Conservation (phyloP, 1,140 invertebrate genomes). For the Drosophila kohkoa region DNA sequence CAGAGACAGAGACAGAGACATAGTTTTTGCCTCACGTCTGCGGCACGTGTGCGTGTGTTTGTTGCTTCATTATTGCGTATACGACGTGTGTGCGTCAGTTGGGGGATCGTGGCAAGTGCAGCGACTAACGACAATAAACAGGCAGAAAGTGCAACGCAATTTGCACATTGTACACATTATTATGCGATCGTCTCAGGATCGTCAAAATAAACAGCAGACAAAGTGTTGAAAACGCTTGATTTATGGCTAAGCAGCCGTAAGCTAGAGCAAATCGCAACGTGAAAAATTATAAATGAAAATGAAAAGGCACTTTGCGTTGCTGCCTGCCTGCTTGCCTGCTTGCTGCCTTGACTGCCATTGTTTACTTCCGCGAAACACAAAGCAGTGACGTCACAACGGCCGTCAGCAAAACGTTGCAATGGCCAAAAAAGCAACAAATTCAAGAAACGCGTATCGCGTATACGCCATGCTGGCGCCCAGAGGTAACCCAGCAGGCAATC, state of each 20-base stretch:
- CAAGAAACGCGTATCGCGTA: slow-evolving; percentile 39
- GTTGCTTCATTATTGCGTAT: slow-evolving; percentile 38
- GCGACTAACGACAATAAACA: not conserved
- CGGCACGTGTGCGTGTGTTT: slow-evolving; percentile 63
- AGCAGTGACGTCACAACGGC: slow-evolving; percentile 66
- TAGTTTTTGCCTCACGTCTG: slow-evolving; percentile 6
- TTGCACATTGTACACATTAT: slow-evolving; percentile 40
- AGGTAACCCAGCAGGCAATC: slow-evolving; percentile 37
- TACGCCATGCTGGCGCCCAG: slow-evolving; percentile 59
- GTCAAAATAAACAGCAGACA: slow-evolving; percentile 65
- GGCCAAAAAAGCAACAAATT: slow-evolving; percentile 5
- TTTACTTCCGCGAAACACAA: slow-evolving; percentile 80
- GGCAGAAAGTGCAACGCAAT: slow-evolving; percentile 66
- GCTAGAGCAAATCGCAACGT: slow-evolving; percentile 14
- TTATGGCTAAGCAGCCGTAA: slow-evolving; percentile 66
- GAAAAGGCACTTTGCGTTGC: slow-evolving; percentile 15
- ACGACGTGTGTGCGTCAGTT: slow-evolving; percentile 53
- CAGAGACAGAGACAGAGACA: not conserved
- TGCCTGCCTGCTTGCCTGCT: too few relatives aligned
- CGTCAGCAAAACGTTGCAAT: slow-evolving; percentile 36
- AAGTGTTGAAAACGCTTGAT: slow-evolving; percentile 72
- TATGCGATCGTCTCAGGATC: slow-evolving; percentile 24
- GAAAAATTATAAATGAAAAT: slow-evolving; percentile 19
- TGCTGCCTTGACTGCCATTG: slow-evolving; percentile 28
- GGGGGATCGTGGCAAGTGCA: not conserved